Conservation (phyloP, 2,113 vertebrate genomes). For the Callocephalon fimbriatum region DNA sequence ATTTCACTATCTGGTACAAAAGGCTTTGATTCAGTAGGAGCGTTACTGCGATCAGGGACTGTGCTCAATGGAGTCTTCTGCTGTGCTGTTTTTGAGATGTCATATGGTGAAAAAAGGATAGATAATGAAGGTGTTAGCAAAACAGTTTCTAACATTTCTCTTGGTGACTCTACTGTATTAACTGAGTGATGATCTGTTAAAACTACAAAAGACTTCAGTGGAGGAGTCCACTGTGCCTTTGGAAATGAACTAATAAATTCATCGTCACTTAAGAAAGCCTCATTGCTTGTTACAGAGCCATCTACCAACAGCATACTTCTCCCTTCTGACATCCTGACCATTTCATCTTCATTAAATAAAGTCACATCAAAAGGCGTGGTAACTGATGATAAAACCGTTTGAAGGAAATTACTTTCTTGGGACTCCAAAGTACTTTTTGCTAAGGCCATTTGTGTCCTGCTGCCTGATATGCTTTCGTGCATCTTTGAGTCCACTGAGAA, state of each 20-base stretch:
- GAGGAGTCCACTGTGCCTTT: conserved; percentile 67
- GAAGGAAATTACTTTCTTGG: conserved; percentile 56
- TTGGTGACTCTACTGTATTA: conserved; percentile 34
- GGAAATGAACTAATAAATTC: conserved; percentile 75
- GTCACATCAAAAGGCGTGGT: conserved; percentile 47
- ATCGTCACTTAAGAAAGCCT: conserved; percentile 41
- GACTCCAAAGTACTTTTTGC: conserved; percentile 61
- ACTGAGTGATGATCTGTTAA: neutral
- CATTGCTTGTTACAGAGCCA: conserved; percentile 53
- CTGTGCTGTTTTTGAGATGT: conserved; percentile 13
- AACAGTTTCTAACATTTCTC: neutral
- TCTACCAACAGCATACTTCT: neutral
- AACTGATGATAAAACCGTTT: conserved; percentile 8
- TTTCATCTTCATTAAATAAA: conserved; percentile 44
- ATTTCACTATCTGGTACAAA: conserved; percentile 17
- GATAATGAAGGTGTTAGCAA: conserved; percentile 54
- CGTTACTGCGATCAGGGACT: neutral
- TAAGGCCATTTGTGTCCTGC: conserved; percentile 77
- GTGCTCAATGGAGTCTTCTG: neutral
- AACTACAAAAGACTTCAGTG: conserved; percentile 42
- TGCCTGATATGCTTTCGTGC: conserved; percentile 48
- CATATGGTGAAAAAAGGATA: neutral
- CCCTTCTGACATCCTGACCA: conserved; percentile 1
- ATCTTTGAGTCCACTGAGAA: conserved; percentile 51
- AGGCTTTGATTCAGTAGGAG: neutral